Percentiles rank a stretch among this genome's conserved stretches.
Conservation (phyloP, 1,140 invertebrate species). For the Solen grandis region DNA sequence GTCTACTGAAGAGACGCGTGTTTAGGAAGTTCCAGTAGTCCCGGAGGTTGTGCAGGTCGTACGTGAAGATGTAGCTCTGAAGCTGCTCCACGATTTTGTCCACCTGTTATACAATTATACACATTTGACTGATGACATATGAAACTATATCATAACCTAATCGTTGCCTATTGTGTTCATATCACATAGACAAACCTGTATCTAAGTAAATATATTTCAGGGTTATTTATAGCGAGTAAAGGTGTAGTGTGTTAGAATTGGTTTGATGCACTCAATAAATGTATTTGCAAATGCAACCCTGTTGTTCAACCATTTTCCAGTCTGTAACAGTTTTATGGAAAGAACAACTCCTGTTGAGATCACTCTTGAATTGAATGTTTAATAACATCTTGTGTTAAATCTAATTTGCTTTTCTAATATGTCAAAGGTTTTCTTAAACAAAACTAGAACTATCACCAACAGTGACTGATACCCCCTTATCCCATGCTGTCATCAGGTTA, state of each 20-base stretch:
- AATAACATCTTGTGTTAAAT: no score
- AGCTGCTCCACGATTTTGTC: conserved; percentile 96
- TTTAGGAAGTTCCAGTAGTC: conserved; percentile 95
- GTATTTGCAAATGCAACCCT: no score
- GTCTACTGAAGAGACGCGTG: conserved; percentile 90
- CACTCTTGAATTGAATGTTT: no score
- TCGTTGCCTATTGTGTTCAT: background rate
- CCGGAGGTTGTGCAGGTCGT: conserved; percentile 88
- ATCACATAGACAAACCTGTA: background rate
- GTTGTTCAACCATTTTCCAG: no score
- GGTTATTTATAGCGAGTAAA: background rate
- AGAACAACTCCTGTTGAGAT: no score
- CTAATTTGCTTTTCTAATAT: no score
- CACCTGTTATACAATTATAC: conserved; percentile 82
- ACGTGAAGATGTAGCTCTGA: conserved; percentile 88
- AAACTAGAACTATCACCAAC: no score
- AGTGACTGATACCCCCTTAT: no score
- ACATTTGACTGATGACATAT: background rate
- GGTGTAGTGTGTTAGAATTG: background rate
- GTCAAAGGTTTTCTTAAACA: no score
- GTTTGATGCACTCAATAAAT: no score
- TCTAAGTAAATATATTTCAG: background rate
- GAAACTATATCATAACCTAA: background rate
- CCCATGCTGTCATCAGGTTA: no score
- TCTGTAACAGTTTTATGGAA: no score